Conservation (phyloP, 2,888 invertebrate species). For the Meghimatium bilineatum region DNA sequence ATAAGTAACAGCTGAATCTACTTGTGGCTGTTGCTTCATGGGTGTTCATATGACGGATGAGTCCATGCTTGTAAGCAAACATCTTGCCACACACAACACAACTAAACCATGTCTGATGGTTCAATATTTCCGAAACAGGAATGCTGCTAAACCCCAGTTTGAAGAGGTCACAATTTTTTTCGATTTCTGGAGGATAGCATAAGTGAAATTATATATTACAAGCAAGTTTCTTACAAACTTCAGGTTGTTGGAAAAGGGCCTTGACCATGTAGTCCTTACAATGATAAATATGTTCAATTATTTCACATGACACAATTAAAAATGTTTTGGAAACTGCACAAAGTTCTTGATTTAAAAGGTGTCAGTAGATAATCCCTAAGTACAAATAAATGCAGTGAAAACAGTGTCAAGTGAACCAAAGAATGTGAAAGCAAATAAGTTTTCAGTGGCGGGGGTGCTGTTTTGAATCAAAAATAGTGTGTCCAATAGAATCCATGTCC, state of each 20-base stretch:
- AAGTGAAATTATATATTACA: background rate
- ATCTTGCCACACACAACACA: conserved; percentile 42
- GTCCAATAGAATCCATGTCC: conserved; percentile 19
- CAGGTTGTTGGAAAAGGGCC: conserved; percentile 16
- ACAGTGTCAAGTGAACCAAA: background rate
- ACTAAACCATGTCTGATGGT: conserved; percentile 22
- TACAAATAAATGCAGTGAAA: background rate
- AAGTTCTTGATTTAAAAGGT: background rate
- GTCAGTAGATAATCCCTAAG: background rate
- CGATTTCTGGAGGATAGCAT: conserved; percentile 20
- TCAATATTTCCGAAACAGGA: conserved; percentile 24
- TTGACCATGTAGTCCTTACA: background rate
- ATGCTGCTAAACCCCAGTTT: background rate
- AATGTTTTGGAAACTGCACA: background rate
- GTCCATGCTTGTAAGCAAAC: conserved; percentile 38
- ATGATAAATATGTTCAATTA: background rate
- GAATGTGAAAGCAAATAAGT: background rate
- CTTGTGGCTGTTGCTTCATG: conserved; percentile 42
- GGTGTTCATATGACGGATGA: conserved; percentile 44
- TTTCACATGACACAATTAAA: background rate
- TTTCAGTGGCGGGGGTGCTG: background rate
- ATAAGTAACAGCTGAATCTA: conserved; percentile 42
- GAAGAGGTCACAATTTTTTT: background rate
- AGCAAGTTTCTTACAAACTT: background rate
- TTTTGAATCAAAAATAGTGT: background rate